phyloP scores from a whole-genome alignment of 2,113 vertebrate species.

The Ahaetulla prasina region DNA sequence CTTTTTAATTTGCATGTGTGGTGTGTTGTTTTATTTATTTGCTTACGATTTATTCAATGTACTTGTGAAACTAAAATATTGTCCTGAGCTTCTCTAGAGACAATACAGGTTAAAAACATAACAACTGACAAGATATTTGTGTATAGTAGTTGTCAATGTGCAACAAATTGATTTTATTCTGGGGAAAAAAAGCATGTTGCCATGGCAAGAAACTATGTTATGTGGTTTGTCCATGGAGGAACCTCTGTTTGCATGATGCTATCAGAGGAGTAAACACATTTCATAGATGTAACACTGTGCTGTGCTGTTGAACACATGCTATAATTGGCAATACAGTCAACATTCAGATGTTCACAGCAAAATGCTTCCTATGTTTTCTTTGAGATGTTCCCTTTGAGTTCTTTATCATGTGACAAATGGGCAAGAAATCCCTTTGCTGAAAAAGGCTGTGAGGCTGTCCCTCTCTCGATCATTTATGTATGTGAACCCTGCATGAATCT shows the following conservation, averaged over 20 bases:
- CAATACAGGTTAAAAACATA: not conserved
- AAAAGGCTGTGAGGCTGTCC: conserved; percentile 35
- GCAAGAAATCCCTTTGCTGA: conserved; percentile 22
- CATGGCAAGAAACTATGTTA: not conserved
- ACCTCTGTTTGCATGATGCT: not conserved
- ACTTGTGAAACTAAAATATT: not conserved
- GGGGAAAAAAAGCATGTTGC: too few species aligned
- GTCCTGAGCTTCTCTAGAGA: not conserved
- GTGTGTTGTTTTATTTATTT: not conserved
- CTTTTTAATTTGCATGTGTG: not conserved
- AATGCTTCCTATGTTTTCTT: conserved; percentile 51
- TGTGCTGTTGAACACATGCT: conserved; percentile 41
- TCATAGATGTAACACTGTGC: conserved; percentile 34
- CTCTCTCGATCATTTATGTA: conserved; percentile 58
- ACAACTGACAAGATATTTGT: not conserved
- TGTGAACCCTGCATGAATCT: conserved; percentile 62
- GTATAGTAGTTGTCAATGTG: not conserved
- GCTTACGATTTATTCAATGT: not conserved
- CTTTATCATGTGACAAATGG: conserved; percentile 48
- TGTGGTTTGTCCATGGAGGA: not conserved
- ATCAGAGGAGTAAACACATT: conserved; percentile 15
- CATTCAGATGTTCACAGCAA: conserved; percentile 47
- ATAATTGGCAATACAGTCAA: conserved; percentile 14
- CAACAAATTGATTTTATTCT: not conserved
- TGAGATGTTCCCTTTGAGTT: conserved; percentile 29